Evolutionary conservation across 2,113 vertebrate species (phyloP), one percentile per base, ranked within the genome.

Genomic region (Passerina amoena): DNA sequence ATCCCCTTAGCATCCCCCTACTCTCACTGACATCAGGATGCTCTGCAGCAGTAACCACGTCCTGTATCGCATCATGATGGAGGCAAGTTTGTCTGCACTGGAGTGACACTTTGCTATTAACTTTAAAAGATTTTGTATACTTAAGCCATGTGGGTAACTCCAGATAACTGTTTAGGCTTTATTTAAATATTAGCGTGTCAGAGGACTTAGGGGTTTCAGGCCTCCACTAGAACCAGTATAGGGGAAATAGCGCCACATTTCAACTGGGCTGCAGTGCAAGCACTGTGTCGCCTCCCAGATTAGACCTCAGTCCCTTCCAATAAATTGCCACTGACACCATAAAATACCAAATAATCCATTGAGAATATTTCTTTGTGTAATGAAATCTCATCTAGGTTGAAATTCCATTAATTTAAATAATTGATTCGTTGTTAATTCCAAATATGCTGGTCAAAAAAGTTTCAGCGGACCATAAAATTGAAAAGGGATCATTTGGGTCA

Each of bases 351-450:
- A 80, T 59, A 90, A 80, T 44, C 38, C 4, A 25, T 3, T 65
- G 37, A 87, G 80, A 91, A 57, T 86, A 85, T 81, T 88, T 96
- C 19, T 85, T 82, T 71, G 23, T 57, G 48, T 63, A 87, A 44
- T 87, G 40, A 88, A 90, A 91, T 82, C 10, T 13, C 71, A 70
- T 40, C 44, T 78, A 63, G 71, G 54, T 38, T 90, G 70, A 94
- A 92, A 88, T 64, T 64, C 22, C 37, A 60, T 79, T 79, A 37
- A 78, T 75, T 79, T 85, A 82, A 90, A 76, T 76, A 82, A 31
- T 47, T n/a, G 44, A 71, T 87, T 87, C 7, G 22, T 81, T 75
- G 48, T 12, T 85, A 71, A 75, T 95, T 85, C 33, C n/a, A 75
- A 82, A 78, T 70, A 66, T 53, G 23, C 23, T 61, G 28, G 20